Conservation (phyloP, 2,113 vertebrate genomes). For the Ia io region DNA sequence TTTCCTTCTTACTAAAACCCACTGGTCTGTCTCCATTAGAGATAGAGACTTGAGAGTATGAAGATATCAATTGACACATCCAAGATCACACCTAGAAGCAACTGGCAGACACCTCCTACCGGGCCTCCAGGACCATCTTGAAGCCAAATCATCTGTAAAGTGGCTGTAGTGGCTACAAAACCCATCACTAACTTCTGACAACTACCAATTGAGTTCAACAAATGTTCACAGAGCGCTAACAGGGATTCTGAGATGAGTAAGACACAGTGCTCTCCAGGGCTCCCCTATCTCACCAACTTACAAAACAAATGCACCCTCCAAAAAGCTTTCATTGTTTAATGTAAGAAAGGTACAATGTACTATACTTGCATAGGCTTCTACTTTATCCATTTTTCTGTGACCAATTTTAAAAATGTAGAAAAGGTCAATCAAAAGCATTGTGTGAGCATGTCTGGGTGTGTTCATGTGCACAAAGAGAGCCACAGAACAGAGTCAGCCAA, state of each 20-base stretch:
- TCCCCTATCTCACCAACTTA: background rate
- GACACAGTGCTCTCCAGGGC: background rate
- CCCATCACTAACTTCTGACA: conserved; percentile 14
- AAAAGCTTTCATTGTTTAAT: background rate
- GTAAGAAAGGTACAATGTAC: background rate
- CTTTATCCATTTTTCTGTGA: background rate
- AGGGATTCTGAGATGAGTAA: background rate
- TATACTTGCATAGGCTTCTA: background rate
- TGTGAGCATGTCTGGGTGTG: background rate
- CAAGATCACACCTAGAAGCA: background rate
- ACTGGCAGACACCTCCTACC: background rate
- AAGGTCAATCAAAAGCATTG: background rate
- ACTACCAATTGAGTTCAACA: background rate
- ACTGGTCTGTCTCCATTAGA: background rate
- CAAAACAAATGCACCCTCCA: background rate
- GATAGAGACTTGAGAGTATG: background rate
- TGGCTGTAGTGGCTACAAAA: background rate
- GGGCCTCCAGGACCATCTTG: background rate
- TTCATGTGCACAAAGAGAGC: background rate
- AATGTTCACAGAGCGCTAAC: background rate
- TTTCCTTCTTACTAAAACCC: background rate
- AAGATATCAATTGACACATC: background rate
- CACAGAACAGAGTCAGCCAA: background rate
- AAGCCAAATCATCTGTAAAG: conserved; percentile 33
- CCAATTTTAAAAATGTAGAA: background rate